These are phyloP conservation scores for Thalassarche chlororhynchos DNA, from an alignment of 2,113 vertebrate genomes.

Conservation along the genomic window DNA sequence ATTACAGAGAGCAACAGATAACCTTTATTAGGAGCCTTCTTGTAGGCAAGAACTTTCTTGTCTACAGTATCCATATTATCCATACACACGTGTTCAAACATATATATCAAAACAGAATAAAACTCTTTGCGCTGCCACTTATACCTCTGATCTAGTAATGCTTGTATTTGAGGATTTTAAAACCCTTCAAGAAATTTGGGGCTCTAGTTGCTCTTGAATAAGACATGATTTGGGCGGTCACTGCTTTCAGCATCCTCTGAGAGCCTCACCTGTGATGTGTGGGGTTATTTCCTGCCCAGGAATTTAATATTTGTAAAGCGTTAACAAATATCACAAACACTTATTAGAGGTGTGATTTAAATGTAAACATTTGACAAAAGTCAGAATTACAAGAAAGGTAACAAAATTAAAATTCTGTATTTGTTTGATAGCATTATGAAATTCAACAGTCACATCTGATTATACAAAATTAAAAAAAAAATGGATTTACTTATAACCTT, in stretches of 20 bases:
- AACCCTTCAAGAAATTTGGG: neutral
- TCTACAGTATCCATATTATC: rapidly evolving
- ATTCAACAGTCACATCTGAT: neutral
- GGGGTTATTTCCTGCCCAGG: neutral
- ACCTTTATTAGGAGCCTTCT: neutral
- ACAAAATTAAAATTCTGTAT: neutral
- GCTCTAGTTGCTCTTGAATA: neutral
- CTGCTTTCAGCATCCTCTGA: neutral
- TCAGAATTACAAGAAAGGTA: neutral
- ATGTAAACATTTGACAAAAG: neutral
- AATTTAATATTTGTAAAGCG: neutral
- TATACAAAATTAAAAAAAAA: neutral
- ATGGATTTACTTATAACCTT: neutral
- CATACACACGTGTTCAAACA: rapidly evolving
- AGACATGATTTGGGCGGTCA: neutral
- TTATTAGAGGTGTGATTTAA: neutral
- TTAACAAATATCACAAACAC: neutral
- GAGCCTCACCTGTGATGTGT: neutral
- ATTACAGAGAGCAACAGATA: neutral
- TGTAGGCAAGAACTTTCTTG: neutral
- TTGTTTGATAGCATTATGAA: neutral
- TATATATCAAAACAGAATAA: neutral
- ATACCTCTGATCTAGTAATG: neutral
- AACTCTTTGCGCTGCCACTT: neutral
- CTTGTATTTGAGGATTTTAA: neutral